Conservation (phyloP, 2,888 invertebrate genomes). For the Geophilus truncorum region DNA sequence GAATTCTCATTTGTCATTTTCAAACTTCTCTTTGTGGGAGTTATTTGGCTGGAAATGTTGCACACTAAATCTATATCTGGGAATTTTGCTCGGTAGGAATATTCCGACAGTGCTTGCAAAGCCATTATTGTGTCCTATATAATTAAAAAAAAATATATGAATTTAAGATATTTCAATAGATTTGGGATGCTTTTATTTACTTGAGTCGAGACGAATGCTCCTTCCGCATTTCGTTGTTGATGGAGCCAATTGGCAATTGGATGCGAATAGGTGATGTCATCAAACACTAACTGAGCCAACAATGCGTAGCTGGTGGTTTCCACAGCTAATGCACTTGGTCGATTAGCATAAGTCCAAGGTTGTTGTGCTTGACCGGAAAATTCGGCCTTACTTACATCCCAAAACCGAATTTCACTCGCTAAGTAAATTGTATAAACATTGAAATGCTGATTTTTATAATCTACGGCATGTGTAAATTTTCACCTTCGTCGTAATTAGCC, state of each 20-base stretch:
- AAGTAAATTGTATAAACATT: no score
- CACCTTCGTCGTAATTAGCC: not conserved
- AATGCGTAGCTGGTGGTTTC: conserved; percentile 28
- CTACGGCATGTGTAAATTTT: no score
- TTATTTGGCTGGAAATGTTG: not conserved
- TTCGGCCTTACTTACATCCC: not conserved
- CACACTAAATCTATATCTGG: not conserved
- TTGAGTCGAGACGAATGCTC: conserved; percentile 29
- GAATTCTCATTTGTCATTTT: not conserved
- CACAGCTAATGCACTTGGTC: conserved; percentile 1
- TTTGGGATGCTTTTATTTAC: no score
- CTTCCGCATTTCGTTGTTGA: not conserved
- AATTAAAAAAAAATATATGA: not conserved
- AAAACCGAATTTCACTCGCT: not conserved
- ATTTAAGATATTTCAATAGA: no score
- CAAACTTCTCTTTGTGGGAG: not conserved
- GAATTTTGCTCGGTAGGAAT: not conserved
- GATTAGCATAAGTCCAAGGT: not conserved
- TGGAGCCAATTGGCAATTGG: conserved; percentile 28
- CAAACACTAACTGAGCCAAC: not conserved
- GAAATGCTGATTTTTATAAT: no score
- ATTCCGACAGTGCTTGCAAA: conserved; percentile 7
- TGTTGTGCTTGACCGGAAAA: no score
- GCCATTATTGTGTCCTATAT: conserved; percentile 18
- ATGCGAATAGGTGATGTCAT: not conserved